Conservation (phyloP, 2,113 vertebrate species). For the crab-eating macaque (Macaca fascicularis) region DNA sequence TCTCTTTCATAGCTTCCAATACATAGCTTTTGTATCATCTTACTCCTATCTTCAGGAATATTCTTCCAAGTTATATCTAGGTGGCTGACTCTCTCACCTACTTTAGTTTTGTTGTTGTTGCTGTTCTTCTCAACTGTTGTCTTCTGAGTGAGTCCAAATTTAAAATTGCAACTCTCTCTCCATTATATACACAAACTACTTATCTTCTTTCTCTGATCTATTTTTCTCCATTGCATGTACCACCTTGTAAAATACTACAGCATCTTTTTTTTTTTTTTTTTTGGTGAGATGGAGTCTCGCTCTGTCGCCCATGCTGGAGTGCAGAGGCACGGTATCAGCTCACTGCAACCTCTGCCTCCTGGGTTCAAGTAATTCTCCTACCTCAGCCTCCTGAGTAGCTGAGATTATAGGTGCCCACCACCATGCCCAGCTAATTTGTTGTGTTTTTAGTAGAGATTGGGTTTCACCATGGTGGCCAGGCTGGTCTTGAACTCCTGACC, state of each 20-base stretch:
- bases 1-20: too few species aligned
- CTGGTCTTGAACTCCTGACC: too few species aligned
- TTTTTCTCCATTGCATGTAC: neutral
- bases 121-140: neutral
- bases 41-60: neutral
- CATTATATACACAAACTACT: neutral
- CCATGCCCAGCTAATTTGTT: too few species aligned
- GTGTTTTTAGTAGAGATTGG: too few species aligned
- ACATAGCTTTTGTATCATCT: neutral
- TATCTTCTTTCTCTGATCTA: neutral
- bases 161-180: neutral
- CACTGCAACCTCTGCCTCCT: too few species aligned
- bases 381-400: too few species aligned
- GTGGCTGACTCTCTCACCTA: neutral
- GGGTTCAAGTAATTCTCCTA: too few species aligned
- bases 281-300: too few species aligned
- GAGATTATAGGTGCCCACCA: too few species aligned
- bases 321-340: rapidly evolving
- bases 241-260: neutral
- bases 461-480: too few species aligned
- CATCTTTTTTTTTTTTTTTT: too few species aligned
- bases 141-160: neutral
- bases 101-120: neutral
- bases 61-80: neutral
- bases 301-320: too few species aligned